Evolutionary conservation across 2,797 vertebrate species (phyloP), one percentile per base, ranked within the genome.

Genomic region (Fistularia tabacaria): DNA sequence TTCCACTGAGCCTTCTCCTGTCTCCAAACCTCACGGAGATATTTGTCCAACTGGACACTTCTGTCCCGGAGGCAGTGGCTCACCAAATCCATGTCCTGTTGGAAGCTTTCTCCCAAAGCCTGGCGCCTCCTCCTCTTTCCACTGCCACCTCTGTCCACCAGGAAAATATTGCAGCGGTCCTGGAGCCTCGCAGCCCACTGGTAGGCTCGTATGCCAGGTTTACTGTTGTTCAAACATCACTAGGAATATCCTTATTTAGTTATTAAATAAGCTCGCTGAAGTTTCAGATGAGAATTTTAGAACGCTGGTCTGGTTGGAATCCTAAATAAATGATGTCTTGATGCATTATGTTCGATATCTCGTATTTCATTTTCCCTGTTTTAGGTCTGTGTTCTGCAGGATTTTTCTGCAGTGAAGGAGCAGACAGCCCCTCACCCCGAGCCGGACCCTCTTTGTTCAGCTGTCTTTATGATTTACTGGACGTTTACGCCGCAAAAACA

Each of bases 11-110:
- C 50, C 88, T 14, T 77, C 73, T 8, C 90, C 91, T 49, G 67
- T 90, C 70, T 86, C 87, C 57, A 70, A 81, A 76, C 48, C 51
- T 46, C 86, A 84, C 57, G 97, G 96, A 76, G 94, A 94, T 58
- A 81, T 95, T 72, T 99, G 95, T 66, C 94, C 94, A 0, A 44
- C 58, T 14, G 95, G 96, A 7, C 88, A 93, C 81, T 96, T 92
- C 80, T 98, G 95, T 59, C 94, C 93, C 15, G 51, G 51, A 12
- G 93, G 94, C 25, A 92, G 87, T 1, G 74, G 77, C 8, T 79
- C 84, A 25, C 94, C 95, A 0, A 52, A 88, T 47, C 92, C 93
- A 6, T 98, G 96, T 66, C 92, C 90, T 46, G 79, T 83, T 6
- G 95, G 95, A 1, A 91, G 89, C 65, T 92, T 91, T 68, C 93